phyloP scores from a whole-genome alignment of 2,797 vertebrate species.

The Mus spretus region DNA sequence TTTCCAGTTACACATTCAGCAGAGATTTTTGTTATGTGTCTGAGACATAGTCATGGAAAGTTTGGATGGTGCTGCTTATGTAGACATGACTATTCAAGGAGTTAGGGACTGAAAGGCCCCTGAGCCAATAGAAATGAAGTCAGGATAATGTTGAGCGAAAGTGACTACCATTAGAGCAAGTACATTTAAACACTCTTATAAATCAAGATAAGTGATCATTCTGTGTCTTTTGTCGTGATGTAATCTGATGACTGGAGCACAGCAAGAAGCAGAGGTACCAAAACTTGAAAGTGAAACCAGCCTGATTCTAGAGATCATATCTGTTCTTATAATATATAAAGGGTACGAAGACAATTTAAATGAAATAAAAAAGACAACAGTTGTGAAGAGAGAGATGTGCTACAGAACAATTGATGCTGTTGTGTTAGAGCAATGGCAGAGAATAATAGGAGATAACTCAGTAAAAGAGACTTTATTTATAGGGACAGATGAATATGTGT shows the following conservation, averaged over 20 bases:
- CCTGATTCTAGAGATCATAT: background rate
- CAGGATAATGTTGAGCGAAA: background rate
- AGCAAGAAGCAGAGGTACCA: background rate
- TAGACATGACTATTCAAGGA: background rate
- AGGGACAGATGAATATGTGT: background rate
- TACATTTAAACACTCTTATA: background rate
- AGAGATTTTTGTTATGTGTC: background rate
- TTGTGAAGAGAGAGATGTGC: accelerated
- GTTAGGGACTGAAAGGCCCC: no score
- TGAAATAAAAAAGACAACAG: background rate
- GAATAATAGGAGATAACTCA: background rate
- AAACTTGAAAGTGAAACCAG: background rate
- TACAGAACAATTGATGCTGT: background rate
- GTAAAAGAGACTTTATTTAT: background rate
- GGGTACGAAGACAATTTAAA: background rate
- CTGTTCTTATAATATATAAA: background rate
- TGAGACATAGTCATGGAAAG: background rate
- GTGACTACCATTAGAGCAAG: background rate
- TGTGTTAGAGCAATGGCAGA: background rate
- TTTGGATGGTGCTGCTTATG: background rate
- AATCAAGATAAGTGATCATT: background rate
- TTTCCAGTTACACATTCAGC: background rate
- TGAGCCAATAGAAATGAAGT: background rate
- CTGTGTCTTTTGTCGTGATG: background rate
- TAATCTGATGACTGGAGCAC: background rate